Base-by-base conservation (phyloP, 2,113 vertebrate species). In the Sorex araneus region DNA sequence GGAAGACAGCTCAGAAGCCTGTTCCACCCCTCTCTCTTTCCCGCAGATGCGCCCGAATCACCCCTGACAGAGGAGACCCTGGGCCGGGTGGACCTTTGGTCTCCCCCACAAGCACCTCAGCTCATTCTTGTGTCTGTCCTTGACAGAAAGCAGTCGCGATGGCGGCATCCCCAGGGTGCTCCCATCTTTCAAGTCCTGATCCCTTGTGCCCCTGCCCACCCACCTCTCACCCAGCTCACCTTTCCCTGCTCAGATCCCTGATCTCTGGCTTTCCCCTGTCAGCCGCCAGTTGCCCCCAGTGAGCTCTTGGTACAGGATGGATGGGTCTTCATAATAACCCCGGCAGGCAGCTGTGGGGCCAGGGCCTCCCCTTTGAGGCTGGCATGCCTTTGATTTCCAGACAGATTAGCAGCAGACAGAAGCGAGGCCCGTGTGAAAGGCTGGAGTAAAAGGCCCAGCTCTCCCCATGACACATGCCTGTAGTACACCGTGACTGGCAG, bases 301-400 rank as follows among this genome's bases (percentile, higher is more conserved):
- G 34, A 94, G 96, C 84, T 92, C 80, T 76, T 64, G 73, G 81
- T 92, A 89, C 40, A 73, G 50, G 84, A 88, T 81, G 28, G 92
- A 92, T 84, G 54, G 79, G 63, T 73, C 92, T 94, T 94, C 85
- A 90, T 92, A 96, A 94, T 95, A 96, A 95, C 84, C 79, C 92
- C 90, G 40, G 75, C 83, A 90, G 85, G 94, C 67, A 67, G 91
- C 94, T 71, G 57, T 83, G 89, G 89, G 90, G 93, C 85, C 69
- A 76, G 85, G 86, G 85, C 93, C 85, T 95, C 96, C 96, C 90
- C 94, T 95, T 96, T 95, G 89, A 96, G 94, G 76, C 76, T 78
- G 76, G 27, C 73, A n/a, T 71, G 71, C 76, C 94, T 97, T 96
- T 96, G 96, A 97, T 97, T 95, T 95, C 88, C 94, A 69, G 34